Conservation (phyloP, 2,888 invertebrate species). For the Andrena bucephala region DNA sequence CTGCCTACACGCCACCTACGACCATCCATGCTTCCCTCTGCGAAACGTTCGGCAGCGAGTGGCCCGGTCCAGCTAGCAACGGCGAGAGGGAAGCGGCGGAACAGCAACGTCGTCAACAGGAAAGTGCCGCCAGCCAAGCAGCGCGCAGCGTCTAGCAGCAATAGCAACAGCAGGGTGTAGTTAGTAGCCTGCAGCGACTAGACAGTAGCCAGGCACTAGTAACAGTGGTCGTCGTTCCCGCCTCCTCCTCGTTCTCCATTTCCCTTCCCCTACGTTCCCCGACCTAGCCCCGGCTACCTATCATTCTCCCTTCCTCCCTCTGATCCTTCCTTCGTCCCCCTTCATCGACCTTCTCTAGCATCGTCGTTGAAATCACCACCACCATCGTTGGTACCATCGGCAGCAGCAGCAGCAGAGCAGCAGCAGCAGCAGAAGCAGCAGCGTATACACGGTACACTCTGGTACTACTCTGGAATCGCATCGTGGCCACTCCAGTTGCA, state of each 20-base stretch:
- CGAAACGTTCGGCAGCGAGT: slow-evolving; percentile 37
- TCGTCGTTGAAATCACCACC: slow-evolving; percentile 78
- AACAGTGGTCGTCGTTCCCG: slow-evolving; percentile 28
- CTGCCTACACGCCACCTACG: slow-evolving; percentile 44
- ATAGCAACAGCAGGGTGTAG: slow-evolving; percentile 53
- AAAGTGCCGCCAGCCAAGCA: slow-evolving; percentile 37
- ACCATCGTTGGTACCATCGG: slow-evolving; percentile 72
- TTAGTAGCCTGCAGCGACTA: slow-evolving; percentile 42
- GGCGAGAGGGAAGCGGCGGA: not conserved
- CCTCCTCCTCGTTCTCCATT: slow-evolving; percentile 64
- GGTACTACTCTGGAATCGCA: slow-evolving; percentile 75
- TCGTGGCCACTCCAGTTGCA: slow-evolving; percentile 79
- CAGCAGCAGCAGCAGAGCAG: slow-evolving; percentile 51
- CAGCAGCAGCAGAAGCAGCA: slow-evolving; percentile 44
- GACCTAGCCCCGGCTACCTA: slow-evolving; percentile 38
- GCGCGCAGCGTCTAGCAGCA: slow-evolving; percentile 44
- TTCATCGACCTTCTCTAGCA: slow-evolving; percentile 66
- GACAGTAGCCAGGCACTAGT: slow-evolving; percentile 52
- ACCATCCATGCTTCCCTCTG: slow-evolving; percentile 48
- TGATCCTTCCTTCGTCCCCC: slow-evolving; percentile 57
- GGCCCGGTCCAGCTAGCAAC: slow-evolving; percentile 15
- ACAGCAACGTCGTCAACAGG: slow-evolving; percentile 53
- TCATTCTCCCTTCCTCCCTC: slow-evolving; percentile 48
- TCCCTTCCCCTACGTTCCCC: slow-evolving; percentile 59
- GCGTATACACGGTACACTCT: slow-evolving; percentile 71